A percentile compares a stretch with the other conserved stretches of the same genome.
These are phyloP conservation scores for Scylla paramamosain DNA, from an alignment of 1,140 invertebrate genomes.

Conservation along the genomic window DNA sequence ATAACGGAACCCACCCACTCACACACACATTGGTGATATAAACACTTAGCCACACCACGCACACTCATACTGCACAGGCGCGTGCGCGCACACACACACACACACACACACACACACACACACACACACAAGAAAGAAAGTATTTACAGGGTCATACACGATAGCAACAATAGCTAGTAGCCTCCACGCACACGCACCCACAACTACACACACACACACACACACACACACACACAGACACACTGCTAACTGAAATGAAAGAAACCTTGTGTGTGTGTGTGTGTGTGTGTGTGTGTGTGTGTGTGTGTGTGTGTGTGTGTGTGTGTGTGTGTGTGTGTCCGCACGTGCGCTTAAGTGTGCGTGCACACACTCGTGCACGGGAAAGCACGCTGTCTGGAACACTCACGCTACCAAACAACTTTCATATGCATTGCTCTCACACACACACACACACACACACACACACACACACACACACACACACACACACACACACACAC, in stretches of 20 bases:
- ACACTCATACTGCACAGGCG: no score
- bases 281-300: neutral
- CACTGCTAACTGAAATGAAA: neutral
- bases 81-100: neutral
- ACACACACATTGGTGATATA: no score
- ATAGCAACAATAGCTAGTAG: no score
- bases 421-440: neutral
- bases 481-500: slow-evolving; percentile 3
- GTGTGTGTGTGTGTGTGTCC: neutral
- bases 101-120: neutral
- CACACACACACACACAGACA: no score
- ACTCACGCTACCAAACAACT: neutral
- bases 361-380: neutral
- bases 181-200: neutral
- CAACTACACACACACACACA: neutral
- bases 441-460: neutral
- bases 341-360: neutral
- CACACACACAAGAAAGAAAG: neutral
- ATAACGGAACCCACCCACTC: no score
- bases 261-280: neutral
- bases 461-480: slow-evolving; percentile 3
- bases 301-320: neutral
- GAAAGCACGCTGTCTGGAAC: neutral
- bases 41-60: no score
- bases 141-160: neutral